These are phyloP conservation scores for Diabrotica undecimpunctata DNA, from an alignment of 1,140 invertebrate genomes.

Conservation along the genomic window DNA sequence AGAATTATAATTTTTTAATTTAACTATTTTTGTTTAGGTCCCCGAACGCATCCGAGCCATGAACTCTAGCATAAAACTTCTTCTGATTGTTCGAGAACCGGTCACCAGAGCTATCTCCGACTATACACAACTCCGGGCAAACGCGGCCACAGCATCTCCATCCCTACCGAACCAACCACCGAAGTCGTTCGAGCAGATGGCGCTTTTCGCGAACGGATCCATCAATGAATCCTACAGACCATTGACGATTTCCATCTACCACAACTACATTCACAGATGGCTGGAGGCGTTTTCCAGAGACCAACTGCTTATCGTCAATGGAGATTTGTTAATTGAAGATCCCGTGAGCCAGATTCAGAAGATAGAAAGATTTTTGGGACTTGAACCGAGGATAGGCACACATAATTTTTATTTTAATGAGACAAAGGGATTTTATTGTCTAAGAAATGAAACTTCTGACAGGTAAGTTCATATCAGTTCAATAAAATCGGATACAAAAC, in stretches of 20 bases:
- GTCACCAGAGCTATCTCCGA: conserved; percentile 94
- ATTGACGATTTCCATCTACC: conserved; percentile 76
- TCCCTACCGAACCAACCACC: conserved; percentile 48
- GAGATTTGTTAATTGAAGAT: conserved; percentile 91
- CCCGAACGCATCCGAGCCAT: conserved; percentile 85
- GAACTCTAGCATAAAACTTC: conserved; percentile 87
- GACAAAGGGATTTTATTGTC: conserved; percentile 95
- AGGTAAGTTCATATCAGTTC: no score
- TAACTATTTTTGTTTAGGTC: conserved; percentile 57
- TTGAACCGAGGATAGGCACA: conserved; percentile 73
- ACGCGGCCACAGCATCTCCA: conserved; percentile 63
- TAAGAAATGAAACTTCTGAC: conserved; percentile 79
- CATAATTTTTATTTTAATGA: conserved; percentile 96
- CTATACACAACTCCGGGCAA: conserved; percentile 83
- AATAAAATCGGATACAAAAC: no score
- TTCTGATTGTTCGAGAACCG: conserved; percentile 93
- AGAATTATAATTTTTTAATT: no score
- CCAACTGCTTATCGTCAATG: conserved; percentile 92
- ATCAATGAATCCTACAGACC: conserved; percentile 77
- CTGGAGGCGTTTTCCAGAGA: conserved; percentile 78
- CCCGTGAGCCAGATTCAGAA: conserved; percentile 85
- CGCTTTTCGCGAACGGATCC: conserved; percentile 71
- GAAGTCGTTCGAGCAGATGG: conserved; percentile 77
- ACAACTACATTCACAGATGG: conserved; percentile 66
- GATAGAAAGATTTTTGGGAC: conserved; percentile 83